Evolutionary conservation across 2,113 vertebrate species (phyloP), one percentile per base, ranked within the genome.

Genomic region (Cebus imitator): DNA sequence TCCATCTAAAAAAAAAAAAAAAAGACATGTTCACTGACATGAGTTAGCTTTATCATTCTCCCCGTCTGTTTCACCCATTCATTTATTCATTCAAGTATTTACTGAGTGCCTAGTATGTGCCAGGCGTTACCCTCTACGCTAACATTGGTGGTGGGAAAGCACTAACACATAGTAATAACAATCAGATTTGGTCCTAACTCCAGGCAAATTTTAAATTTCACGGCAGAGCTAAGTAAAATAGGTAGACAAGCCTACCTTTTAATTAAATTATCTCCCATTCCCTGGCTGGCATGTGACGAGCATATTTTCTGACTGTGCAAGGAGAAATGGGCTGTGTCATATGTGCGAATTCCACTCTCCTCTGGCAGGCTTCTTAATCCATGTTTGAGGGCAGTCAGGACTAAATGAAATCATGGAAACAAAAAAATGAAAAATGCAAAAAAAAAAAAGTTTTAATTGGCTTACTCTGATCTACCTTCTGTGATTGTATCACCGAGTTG

Each of bases 401-500:
- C 75, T 64, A 58, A 96, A 95, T 96, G 97, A 98, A 98, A 98
- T 93, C n/a, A 91, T n/a, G 83, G 96, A 17, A 95, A 82, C 68
- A 35, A 75, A 96, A 75, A 96, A 82, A 97, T 40, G 64, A 84
- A 89, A 98, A 98, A 93, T 81, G 78, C 43, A 72, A 48, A 52
- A 52, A 61, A 85, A 70, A 35, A 64, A 61, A 90, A 87, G 68
- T 92, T 98, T 96, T 96, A 95, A 95, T 97, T 98, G 98, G 96
- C 96, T 96, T 92, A 66, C 90, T 98, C 97, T 98, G 96, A 97
- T 97, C 97, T 97, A 84, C 94, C 94, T 66, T 91, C 97, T 98
- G 94, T 6, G 98, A 98, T 94, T 89, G 82, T 93, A 97, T 96
- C 97, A 95, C 79, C 3, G 58, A 89, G 84, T 94, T 97, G 98